Base-by-base conservation (phyloP, 2,797 vertebrate species). In the Aplochiton taeniatus region DNA sequence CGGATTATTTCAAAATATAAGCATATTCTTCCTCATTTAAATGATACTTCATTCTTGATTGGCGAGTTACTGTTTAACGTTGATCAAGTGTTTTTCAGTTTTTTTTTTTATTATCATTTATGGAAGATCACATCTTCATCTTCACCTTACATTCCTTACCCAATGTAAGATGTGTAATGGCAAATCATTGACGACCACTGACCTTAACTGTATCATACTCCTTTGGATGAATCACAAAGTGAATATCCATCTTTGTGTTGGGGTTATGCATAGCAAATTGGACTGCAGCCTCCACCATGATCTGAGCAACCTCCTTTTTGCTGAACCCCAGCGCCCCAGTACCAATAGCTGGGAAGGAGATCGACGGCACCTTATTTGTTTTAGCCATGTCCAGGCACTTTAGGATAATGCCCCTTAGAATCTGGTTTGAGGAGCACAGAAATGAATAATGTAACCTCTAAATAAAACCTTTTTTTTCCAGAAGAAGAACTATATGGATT, bases 301-400 rank as follows among this genome's bases (percentile, higher is more conserved):
- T 80, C 0, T 18, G 0, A 0, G 92, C 92, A 16, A 73, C 89
- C 2, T 44, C 58, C 0, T 0, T 0, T 43, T 73, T 70, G 1
- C 0, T 0, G 14, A 95, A 79, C 0, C 0, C 0, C 3, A 82
- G 61, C 0, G 0, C 0, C 68, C 92, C 92, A 0, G 90, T 88
- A 9, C 89, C 94, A 12, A 92, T 82, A 13, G 91, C 89, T 54
- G 95, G 95, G 57, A 98, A 95, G 46, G 93, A 80, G 73, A 98
- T 78, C 0, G 95, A 95, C 19, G 48, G 17, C 70, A 14, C 0
- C 0, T 0, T 0, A 0, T 0, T 0, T 0, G 0, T 0, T 1
- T 0, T 0, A 9, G 86, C 74, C 4, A 0, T 4, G 14, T 0
- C 0, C 61, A 97, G 82, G 70, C 94, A 94, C 0, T n/a, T 10